These are phyloP conservation scores for Nothocercus nigrocapillus DNA, from an alignment of 2,113 vertebrate species.

Conservation along the genomic window DNA sequence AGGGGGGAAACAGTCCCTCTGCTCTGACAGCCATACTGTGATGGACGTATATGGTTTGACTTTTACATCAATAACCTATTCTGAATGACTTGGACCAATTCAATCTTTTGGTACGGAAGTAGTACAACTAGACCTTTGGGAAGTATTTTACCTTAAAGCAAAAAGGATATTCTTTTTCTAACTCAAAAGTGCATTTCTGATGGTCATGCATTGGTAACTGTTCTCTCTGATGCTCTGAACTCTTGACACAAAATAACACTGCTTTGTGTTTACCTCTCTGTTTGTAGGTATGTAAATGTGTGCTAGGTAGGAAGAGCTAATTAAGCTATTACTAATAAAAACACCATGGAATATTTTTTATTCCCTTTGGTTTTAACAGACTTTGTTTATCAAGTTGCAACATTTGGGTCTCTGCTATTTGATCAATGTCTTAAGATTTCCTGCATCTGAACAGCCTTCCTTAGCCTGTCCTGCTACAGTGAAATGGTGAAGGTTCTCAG, in stretches of 20 bases:
- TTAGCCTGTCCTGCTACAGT: rapidly evolving
- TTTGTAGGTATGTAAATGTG: not conserved
- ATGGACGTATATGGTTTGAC: not conserved
- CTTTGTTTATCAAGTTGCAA: not conserved
- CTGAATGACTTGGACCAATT: not conserved
- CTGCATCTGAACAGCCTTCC: not conserved
- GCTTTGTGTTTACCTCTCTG: not conserved
- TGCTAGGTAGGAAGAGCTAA: not conserved
- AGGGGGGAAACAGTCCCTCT: not conserved
- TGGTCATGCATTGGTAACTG: not conserved
- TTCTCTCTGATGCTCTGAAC: not conserved
- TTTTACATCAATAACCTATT: not conserved
- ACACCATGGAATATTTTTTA: not conserved
- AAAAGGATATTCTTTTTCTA: not conserved
- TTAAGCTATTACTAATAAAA: not conserved
- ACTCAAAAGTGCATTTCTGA: not conserved
- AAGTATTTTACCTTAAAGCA: not conserved
- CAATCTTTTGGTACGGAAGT: not conserved
- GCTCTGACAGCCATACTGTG: not conserved
- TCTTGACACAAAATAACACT: not conserved
- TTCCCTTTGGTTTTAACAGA: not conserved
- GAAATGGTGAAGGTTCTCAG: not conserved
- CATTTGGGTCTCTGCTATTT: not conserved
- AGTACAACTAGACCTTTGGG: not conserved
- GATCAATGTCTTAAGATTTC: not conserved